phyloP scores from a whole-genome alignment of 2,888 invertebrate genomes.

The Zele albiditarsus region DNA sequence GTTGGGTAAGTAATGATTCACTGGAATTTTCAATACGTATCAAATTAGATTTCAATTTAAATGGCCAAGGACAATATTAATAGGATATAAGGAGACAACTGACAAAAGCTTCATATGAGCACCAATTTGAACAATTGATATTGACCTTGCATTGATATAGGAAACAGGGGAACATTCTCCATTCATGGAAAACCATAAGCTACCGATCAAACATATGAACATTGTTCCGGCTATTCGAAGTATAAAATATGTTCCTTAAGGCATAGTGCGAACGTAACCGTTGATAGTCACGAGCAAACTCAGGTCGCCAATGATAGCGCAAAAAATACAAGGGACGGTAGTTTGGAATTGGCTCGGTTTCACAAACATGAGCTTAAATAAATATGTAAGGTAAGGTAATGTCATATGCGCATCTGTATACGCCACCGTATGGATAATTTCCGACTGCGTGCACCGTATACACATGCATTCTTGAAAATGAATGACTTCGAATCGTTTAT shows the following conservation, averaged over 20 bases:
- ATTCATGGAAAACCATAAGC: neutral
- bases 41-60: too few relatives aligned
- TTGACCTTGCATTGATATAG: too few relatives aligned
- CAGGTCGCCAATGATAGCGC: slow-evolving; percentile 45
- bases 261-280: neutral
- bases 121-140: too few relatives aligned
- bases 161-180: neutral
- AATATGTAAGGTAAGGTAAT: neutral
- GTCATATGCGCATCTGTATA: neutral
- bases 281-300: slow-evolving; percentile 14
- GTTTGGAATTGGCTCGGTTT: slow-evolving; percentile 69
- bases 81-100: too few relatives aligned
- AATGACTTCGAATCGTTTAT: too few relatives aligned
- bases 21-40: too few relatives aligned
- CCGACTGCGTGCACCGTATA: neutral
- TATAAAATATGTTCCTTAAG: neutral
- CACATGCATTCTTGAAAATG: neutral
- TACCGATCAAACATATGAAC: too few relatives aligned
- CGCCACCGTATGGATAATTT: neutral
- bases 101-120: too few relatives aligned
- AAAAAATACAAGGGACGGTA: slow-evolving; percentile 68
- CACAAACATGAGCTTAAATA: slow-evolving; percentile 51
- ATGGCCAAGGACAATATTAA: too few relatives aligned
- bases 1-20: too few relatives aligned
- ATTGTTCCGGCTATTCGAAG: neutral